A percentile compares a stretch with the other conserved stretches of the same genome.
Evolutionary conservation across 2,113 vertebrate genomes (phyloP).

Genomic region (Nothocercus julius): DNA sequence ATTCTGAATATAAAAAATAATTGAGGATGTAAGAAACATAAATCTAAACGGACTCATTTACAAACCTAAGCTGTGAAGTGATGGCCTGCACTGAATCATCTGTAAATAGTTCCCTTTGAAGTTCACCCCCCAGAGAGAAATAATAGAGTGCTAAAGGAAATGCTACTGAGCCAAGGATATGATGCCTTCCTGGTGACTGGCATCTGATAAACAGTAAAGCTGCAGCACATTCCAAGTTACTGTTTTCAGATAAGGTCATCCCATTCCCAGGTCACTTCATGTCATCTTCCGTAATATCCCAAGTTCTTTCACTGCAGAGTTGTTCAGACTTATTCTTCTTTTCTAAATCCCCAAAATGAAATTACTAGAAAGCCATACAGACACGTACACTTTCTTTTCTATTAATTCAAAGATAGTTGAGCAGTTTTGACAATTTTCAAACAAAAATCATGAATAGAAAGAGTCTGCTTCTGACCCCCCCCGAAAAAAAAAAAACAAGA

Average conservation of each 20-base stretch:
- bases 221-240: not conserved
- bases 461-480: not conserved
- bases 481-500: not conserved
- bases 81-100: not conserved
- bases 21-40: slow-evolving; percentile 1
- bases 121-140: not conserved
- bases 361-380: fast-evolving
- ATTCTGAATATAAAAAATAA: not conserved
- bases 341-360: not conserved
- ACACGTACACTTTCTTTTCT: not conserved
- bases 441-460: not conserved
- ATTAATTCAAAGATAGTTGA: not conserved
- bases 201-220: slow-evolving; percentile 13
- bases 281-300: not conserved
- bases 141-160: not conserved
- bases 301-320: not conserved
- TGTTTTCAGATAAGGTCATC: slow-evolving; percentile 15
- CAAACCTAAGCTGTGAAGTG: not conserved
- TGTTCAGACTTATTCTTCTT: not conserved
- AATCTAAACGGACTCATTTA: not conserved
- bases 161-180: slow-evolving; percentile 9
- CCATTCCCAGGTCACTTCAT: not conserved
- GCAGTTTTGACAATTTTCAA: not conserved
- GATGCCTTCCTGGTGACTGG: not conserved
- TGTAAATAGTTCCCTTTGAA: not conserved